Conservation (phyloP, 2,113 vertebrate species). For the Nipponia nippon region DNA sequence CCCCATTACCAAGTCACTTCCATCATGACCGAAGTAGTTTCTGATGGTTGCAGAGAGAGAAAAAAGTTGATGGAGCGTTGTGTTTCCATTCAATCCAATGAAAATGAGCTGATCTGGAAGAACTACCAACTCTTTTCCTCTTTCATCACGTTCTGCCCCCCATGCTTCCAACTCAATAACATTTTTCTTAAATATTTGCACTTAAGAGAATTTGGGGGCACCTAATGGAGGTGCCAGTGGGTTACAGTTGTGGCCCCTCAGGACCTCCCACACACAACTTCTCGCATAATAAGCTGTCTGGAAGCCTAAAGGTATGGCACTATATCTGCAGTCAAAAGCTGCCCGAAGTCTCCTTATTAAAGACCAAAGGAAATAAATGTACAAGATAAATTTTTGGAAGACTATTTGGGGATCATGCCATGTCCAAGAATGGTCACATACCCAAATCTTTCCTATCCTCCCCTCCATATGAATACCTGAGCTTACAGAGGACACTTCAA, state of each 20-base stretch:
- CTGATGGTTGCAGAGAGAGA: background rate
- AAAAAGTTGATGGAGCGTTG: background rate
- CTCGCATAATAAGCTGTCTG: background rate
- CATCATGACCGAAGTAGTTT: background rate
- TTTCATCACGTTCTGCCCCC: background rate
- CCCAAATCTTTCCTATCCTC: background rate
- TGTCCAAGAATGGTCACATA: background rate
- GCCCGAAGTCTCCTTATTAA: background rate
- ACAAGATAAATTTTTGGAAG: background rate
- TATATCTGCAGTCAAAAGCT: background rate
- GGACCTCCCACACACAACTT: background rate
- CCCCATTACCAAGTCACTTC: background rate
- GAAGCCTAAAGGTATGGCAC: background rate
- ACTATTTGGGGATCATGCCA: background rate
- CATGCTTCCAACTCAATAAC: background rate
- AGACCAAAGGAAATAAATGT: background rate
- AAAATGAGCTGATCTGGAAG: background rate
- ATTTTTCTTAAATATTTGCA: background rate
- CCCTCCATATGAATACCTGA: background rate
- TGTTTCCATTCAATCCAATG: background rate
- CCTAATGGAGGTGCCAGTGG: background rate
- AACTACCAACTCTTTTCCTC: background rate
- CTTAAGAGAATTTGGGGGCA: background rate
- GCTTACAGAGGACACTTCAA: background rate
- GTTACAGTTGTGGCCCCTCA: background rate